Evolutionary conservation across 1,140 invertebrate species (phyloP), one percentile per base, ranked within the genome.

Genomic region (Cydia fagiglandana): DNA sequence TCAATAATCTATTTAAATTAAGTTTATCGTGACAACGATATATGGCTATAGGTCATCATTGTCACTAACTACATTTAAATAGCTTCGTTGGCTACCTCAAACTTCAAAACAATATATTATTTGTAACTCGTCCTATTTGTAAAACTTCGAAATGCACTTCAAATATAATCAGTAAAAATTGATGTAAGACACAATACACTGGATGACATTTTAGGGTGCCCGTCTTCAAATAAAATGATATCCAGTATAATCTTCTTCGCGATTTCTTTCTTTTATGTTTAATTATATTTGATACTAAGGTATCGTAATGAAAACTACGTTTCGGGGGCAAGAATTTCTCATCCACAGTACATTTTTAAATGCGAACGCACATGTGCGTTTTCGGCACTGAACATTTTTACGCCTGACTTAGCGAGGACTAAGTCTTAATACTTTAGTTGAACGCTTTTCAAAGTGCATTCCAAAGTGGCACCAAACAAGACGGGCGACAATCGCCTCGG

Each of bases 41-140:
- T 24, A 61, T 61, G 56, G 56, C 56, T 61, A 61, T 61, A 61
- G 6, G 17, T 20, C 10, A 61, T 61, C 56, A 9, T 24, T 61
- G 56, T 61, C 56, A 24, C 56, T 24, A 61, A 61, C 53, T 56
- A 56, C 53, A 56, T 61, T 61, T 61, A 61, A 61, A 61, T 61
- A 61, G 56, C n/a, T 61, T n/a, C 56, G 56, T 17, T 24, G 56
- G 56, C 56, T 61, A 61, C 56, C 56, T 61, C 56, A 61, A 61
- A 61, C 56, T 56, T n/a, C 56, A 61, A 61, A 56, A 56, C n/a
- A 50, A 50, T 7, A 50, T 15, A 50, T 50, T 9, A 15, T 17
- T 56, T 7, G 53, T 6, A 20, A 61, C 56, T 24, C 56, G 7
- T 24, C 20, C 2, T 1, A 24, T 20, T 20, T 24, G 20, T 1